phyloP scores from a whole-genome alignment of 1,140 invertebrate genomes.

The Ceratina calcarata region DNA sequence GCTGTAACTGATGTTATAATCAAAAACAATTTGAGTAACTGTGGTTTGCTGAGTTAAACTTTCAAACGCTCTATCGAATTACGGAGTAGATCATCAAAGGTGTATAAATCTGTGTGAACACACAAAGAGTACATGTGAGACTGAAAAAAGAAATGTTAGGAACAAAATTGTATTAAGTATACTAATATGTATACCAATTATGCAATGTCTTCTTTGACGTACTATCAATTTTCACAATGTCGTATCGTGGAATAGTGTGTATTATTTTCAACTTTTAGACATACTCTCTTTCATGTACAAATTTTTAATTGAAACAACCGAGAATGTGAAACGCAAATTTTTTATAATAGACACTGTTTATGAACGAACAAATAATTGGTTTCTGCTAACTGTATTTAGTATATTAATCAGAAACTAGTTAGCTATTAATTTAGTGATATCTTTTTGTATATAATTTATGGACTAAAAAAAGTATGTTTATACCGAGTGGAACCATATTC shows the following conservation, averaged over 20 bases:
- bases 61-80: slow-evolving; percentile 44
- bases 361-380: slow-evolving; percentile 41
- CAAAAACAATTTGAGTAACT: slow-evolving; percentile 96
- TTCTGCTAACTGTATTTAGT: slow-evolving; percentile 59
- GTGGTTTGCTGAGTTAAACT: slow-evolving; percentile 85
- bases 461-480: slow-evolving; percentile 46
- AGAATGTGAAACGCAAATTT: not conserved
- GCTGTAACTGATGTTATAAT: slow-evolving; percentile 96
- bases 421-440: slow-evolving; percentile 63
- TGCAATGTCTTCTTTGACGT: slow-evolving; percentile 33
- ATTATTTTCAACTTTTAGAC: not conserved
- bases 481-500: slow-evolving; percentile 41
- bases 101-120: slow-evolving; percentile 20
- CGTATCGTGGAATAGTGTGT: slow-evolving; percentile 13
- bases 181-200: slow-evolving; percentile 16
- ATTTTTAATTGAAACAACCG: not conserved
- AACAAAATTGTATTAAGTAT: slow-evolving; percentile 15
- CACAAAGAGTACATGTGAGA: slow-evolving; percentile 51
- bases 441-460: slow-evolving; percentile 67
- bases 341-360: slow-evolving; percentile 24
- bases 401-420: slow-evolving; percentile 57
- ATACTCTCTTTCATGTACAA: slow-evolving; percentile 4
- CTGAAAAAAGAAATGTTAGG: slow-evolving; percentile 50
- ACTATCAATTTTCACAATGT: slow-evolving; percentile 28
- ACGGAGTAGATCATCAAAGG: slow-evolving; percentile 16